Base-by-base conservation (phyloP, 2,797 vertebrate genomes). In the Salmo trutta region DNA sequence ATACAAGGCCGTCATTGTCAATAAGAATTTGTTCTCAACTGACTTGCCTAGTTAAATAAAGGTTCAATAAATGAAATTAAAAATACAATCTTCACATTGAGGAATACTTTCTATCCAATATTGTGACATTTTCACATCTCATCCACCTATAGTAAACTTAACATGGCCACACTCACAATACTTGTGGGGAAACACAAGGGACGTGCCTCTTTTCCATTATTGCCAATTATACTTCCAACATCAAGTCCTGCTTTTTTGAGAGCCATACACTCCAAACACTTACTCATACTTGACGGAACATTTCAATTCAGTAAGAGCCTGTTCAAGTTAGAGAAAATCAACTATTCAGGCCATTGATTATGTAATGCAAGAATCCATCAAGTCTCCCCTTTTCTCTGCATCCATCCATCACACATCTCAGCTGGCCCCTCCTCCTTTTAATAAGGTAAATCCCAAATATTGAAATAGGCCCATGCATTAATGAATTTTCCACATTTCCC, bases 321-420 rank as follows among this genome's bases (percentile, higher is more conserved):
- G 74, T 88, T 87, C 78, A 83, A 78, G 74, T 77, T 77, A 84
- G 79, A 86, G 82, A 76, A 74, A 75, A 77, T 82, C 81, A 86
- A 79, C 85, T 84, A 86, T 83, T 84, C 76, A 87, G 82, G 84
- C 85, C 84, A 89, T 84, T 81, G 82, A 83, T 82, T 82, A 79
- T 83, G 74, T 89, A 87, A 87, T 82, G 75, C 73, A 76, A 80
- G 77, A 86, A 85, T 85, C 78, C 74, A 82, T 82, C 67, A 68
- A 59, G 29, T 31, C 10, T 27, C 52, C 70, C 75, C 6, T 29
- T 3, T 56, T 36, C 4, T 52, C 31, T 52, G 51, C 5, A 41
- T 29, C 41, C 3, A 14, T 51, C 17, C 29, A 54, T 21, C 19
- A 41, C 21, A 66, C 3, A 27, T 67, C 53, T 70, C 31, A 2